Conservation (phyloP, 2,113 vertebrate species). For the Ammodytes dubius region DNA sequence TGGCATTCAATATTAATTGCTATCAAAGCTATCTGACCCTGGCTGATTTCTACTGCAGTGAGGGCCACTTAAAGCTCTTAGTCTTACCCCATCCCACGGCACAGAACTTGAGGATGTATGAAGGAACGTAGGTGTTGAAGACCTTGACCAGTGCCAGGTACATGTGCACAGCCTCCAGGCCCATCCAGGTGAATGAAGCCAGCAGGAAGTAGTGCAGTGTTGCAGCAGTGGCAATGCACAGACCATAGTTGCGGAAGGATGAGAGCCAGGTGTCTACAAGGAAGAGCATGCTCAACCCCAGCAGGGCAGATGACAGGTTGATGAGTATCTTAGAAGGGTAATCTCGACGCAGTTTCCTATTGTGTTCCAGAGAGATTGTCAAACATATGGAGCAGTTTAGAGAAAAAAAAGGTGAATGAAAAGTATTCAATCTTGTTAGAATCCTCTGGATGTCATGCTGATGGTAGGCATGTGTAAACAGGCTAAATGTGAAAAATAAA, state of each 20-base stretch:
- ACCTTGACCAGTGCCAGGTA: conserved; percentile 92
- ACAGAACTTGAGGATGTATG: conserved; percentile 91
- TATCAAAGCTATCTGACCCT: background rate
- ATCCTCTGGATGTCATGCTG: background rate
- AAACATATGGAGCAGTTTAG: background rate
- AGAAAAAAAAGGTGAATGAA: background rate
- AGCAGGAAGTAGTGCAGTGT: conserved; percentile 91
- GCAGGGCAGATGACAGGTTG: conserved; percentile 86
- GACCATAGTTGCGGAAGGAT: conserved; percentile 77
- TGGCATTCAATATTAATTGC: background rate
- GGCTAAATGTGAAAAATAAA: background rate
- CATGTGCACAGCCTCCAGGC: conserved; percentile 91
- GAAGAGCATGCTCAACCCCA: conserved; percentile 89
- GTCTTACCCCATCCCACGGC: conserved; percentile 91
- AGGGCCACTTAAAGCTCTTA: background rate
- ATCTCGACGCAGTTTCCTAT: conserved; percentile 88
- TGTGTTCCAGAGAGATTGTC: background rate
- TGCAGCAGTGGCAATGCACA: conserved; percentile 85
- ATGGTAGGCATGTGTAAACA: background rate
- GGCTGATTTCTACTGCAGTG: background rate
- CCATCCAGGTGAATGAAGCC: conserved; percentile 93
- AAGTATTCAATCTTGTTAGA: background rate
- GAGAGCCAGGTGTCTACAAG: conserved; percentile 89
- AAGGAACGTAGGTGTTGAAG: conserved; percentile 90
- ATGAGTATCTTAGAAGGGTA: conserved; percentile 93